A percentile compares a stretch with the other conserved stretches of the same genome.
Evolutionary conservation across 2,888 invertebrate genomes (phyloP).

Genomic region (Nemotelus pantherinus): DNA sequence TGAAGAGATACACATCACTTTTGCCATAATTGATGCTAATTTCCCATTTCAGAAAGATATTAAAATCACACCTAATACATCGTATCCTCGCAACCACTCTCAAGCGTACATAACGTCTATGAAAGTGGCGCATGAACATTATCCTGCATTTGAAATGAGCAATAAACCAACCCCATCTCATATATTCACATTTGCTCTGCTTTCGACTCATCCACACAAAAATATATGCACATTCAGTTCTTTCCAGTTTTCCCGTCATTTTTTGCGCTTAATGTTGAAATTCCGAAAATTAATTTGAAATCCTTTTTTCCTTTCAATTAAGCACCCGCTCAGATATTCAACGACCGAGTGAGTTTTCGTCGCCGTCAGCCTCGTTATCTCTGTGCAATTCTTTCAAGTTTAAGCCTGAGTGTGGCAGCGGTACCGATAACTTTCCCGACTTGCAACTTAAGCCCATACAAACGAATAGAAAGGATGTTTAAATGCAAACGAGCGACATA

Average conservation of each 20-base stretch:
- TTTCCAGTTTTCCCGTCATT: no score
- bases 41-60: background rate
- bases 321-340: slow-evolving; percentile 25
- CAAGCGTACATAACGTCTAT: slow-evolving; percentile 10
- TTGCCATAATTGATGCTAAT: slow-evolving; percentile 12
- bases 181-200: background rate
- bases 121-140: slow-evolving; percentile 25
- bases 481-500: slow-evolving; percentile 35
- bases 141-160: slow-evolving; percentile 1
- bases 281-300: slow-evolving; percentile 37
- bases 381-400: slow-evolving; percentile 34
- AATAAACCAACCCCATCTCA: background rate
- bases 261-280: slow-evolving; percentile 7
- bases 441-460: background rate
- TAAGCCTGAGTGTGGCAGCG: background rate
- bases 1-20: background rate
- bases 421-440: background rate
- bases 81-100: slow-evolving; percentile 3
- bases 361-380: slow-evolving; percentile 32
- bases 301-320: slow-evolving; percentile 44
- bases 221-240: no score
- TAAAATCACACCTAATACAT: slow-evolving; percentile 30
- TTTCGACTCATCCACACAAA: no score
- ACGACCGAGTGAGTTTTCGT: background rate
- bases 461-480: slow-evolving; percentile 15